Conservation (phyloP, 1,140 invertebrate genomes). For the Gerris buenoi region DNA sequence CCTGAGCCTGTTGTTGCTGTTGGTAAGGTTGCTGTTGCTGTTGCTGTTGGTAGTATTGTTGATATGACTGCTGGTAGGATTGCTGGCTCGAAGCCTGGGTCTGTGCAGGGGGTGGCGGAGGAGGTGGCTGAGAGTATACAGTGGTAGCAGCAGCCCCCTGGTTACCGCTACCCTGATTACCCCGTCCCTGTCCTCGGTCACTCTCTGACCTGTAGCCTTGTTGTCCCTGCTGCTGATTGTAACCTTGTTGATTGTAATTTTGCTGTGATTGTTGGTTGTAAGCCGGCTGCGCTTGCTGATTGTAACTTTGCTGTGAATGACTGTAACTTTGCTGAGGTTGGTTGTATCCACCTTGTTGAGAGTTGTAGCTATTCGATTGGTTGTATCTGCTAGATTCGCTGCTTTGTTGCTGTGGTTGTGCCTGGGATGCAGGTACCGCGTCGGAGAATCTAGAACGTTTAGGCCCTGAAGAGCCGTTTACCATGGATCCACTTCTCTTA, state of each 20-base stretch:
- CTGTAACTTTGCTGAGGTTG: too few species aligned
- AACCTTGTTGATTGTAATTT: not conserved
- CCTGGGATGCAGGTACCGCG: not conserved
- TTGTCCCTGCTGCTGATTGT: too few species aligned
- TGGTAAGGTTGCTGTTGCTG: conserved; percentile 12
- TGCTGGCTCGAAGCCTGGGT: not conserved
- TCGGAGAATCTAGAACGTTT: not conserved
- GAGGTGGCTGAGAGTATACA: not conserved
- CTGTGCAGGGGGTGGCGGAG: conserved; percentile 5
- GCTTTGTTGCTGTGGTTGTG: not conserved
- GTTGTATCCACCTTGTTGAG: too few species aligned
- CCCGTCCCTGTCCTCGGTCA: not conserved
- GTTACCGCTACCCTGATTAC: not conserved
- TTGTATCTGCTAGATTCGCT: too few species aligned
- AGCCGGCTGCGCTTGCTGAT: not conserved
- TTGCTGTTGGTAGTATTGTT: conserved; percentile 13
- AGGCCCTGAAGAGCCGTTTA: too few species aligned
- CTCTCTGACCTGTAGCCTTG: not conserved
- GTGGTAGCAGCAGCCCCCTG: not conserved
- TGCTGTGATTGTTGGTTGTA: not conserved
- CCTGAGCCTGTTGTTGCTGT: conserved; percentile 13
- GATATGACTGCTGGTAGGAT: conserved; percentile 8
- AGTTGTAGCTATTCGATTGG: too few species aligned
- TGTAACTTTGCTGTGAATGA: not conserved
- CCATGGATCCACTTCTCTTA: not conserved